A percentile compares a stretch with the other conserved stretches of the same genome.
Evolutionary conservation across 2,888 invertebrate genomes (phyloP).

Genomic region (Apamea epomidion): DNA sequence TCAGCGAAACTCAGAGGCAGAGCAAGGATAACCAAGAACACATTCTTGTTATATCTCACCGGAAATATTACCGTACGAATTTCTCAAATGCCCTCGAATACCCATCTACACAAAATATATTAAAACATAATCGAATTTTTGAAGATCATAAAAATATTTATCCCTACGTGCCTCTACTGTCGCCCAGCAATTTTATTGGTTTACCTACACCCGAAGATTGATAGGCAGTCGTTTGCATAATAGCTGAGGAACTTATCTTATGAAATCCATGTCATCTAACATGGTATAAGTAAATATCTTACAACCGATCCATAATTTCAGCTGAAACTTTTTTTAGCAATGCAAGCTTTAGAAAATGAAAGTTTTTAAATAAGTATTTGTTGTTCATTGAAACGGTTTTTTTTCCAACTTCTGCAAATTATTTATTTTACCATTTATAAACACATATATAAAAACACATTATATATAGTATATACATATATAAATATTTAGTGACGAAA

Average conservation of each 20-base stretch:
- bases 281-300: background rate
- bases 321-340: background rate
- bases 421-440: no score
- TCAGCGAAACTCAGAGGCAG: background rate
- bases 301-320: background rate
- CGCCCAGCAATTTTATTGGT: conserved; percentile 40
- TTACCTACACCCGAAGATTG: conserved; percentile 48
- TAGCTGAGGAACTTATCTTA: conserved; percentile 8
- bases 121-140: conserved; percentile 22
- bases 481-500: background rate
- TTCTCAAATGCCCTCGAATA: background rate
- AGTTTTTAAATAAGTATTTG: background rate
- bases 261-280: conserved; percentile 4
- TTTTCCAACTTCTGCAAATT: background rate
- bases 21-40: background rate
- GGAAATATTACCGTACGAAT: background rate
- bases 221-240: conserved; percentile 40
- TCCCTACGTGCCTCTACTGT: conserved; percentile 19
- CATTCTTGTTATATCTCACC: background rate
- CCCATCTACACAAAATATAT: background rate
- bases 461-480: no score
- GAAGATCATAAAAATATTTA: conserved; percentile 47
- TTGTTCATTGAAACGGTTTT: background rate
- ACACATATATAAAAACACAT: no score
- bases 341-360: background rate